A percentile compares a stretch with the other conserved stretches of the same genome.
These are phyloP conservation scores for Spicauda simplicius DNA, from an alignment of 2,888 invertebrate species.

Conservation along the genomic window DNA sequence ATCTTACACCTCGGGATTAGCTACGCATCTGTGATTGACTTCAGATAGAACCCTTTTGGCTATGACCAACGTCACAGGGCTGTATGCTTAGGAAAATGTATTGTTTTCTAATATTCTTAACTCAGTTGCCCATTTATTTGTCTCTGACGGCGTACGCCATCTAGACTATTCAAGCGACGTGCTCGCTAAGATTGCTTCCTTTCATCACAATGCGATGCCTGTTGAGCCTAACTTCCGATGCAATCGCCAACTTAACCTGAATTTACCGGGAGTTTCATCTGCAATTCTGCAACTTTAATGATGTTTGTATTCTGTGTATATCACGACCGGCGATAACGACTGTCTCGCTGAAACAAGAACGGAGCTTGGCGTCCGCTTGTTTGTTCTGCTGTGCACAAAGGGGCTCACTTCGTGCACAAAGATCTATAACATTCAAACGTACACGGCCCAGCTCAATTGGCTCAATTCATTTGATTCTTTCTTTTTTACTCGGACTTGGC, in stretches of 20 bases:
- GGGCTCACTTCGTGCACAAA: constrained; percentile 1
- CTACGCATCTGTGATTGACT: too few species aligned
- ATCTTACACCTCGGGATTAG: too few species aligned
- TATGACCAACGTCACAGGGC: too few species aligned
- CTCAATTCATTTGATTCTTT: not conserved
- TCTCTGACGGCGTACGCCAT: not conserved
- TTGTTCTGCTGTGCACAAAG: constrained; percentile 17
- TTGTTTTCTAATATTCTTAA: not conserved
- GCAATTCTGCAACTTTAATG: constrained; percentile 30
- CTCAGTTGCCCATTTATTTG: not conserved
- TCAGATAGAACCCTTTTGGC: too few species aligned
- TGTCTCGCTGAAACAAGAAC: constrained; percentile 17
- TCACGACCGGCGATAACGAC: constrained; percentile 19
- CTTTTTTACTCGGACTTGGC: not conserved
- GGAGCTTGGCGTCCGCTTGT: constrained; percentile 14
- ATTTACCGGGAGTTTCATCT: constrained; percentile 26
- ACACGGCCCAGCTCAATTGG: not conserved
- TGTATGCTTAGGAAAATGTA: too few species aligned
- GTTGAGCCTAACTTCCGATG: constrained; percentile 23
- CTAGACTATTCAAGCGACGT: constrained; percentile 1
- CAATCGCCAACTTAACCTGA: constrained; percentile 23
- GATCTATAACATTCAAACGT: constrained; percentile 4
- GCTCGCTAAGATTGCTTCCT: constrained; percentile 14
- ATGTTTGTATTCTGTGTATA: constrained; percentile 24
- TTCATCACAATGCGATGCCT: constrained; percentile 17